Evolutionary conservation across 1,140 invertebrate species (phyloP).

Genomic region (Physella acuta): DNA sequence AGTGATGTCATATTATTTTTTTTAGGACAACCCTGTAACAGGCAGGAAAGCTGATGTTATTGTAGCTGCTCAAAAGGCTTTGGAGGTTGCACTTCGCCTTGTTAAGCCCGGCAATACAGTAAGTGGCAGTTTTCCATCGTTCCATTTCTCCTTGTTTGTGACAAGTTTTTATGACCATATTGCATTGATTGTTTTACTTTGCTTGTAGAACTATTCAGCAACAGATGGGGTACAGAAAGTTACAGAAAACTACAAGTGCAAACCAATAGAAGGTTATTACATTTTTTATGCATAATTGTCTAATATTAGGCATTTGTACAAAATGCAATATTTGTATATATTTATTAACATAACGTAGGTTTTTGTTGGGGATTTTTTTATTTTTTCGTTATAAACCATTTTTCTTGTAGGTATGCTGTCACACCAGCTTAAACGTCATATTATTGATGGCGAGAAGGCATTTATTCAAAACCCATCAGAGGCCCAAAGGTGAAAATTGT

Average conservation of each 20-base stretch:
- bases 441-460: constrained; percentile 96
- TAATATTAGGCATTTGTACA: neutral
- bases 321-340: neutral
- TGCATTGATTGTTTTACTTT: constrained; percentile 32
- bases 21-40: constrained; percentile 64
- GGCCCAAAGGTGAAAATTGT: constrained; percentile 77
- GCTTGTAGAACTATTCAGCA: constrained; percentile 80
- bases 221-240: constrained; percentile 93
- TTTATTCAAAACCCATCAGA: constrained; percentile 98
- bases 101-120: constrained; percentile 90
- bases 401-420: constrained; percentile 81
- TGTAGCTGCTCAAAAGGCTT: constrained; percentile 89
- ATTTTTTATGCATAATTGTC: neutral
- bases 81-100: constrained; percentile 89
- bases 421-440: constrained; percentile 81
- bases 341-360: neutral
- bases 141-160: neutral
- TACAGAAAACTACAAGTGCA: constrained; percentile 89
- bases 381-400: neutral
- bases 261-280: constrained; percentile 82
- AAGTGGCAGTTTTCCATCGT: constrained; percentile 28
- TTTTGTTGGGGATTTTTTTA: neutral
- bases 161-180: neutral
- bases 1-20: constrained; percentile 16
- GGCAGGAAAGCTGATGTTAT: constrained; percentile 94